Conservation (phyloP, 2,888 invertebrate genomes). For the Frankliniella fusca region DNA sequence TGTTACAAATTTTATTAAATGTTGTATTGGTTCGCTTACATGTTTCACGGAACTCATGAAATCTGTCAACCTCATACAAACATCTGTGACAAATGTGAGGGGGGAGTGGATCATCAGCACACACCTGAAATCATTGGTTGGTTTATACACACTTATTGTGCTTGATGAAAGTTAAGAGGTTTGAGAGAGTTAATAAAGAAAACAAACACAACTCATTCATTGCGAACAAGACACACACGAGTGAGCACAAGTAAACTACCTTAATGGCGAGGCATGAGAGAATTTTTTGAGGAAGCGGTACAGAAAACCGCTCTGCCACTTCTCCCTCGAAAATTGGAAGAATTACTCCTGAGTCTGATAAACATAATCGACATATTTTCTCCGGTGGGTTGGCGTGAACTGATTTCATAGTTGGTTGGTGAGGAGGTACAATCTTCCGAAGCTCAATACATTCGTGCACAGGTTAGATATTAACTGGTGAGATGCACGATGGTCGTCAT, state of each 20-base stretch:
- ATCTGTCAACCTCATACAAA: not conserved
- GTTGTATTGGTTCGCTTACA: not conserved
- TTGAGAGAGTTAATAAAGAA: not conserved
- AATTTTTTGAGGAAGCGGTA: not conserved
- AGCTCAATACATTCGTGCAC: too few species aligned
- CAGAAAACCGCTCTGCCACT: not conserved
- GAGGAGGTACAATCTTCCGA: too few species aligned
- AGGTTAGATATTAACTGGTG: too few species aligned
- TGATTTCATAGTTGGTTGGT: too few species aligned
- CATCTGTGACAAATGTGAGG: constrained; percentile 9
- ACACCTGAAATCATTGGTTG: not conserved
- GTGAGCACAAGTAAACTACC: not conserved
- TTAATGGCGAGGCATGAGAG: not conserved
- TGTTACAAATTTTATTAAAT: constrained; percentile 3
- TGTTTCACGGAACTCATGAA: constrained; percentile 2
- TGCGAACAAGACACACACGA: not conserved
- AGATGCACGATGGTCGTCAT: too few species aligned
- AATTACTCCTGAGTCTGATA: not conserved
- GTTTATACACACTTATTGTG: too few species aligned
- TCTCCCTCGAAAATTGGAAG: constrained; percentile 7
- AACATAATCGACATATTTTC: not conserved
- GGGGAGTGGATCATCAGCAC: not conserved
- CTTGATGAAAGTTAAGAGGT: not conserved
- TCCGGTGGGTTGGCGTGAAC: constrained; percentile 6
- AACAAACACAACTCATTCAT: not conserved